Evolutionary conservation across 2,797 vertebrate genomes (phyloP), one percentile per base, ranked within the genome.

Genomic region (Cryptoprocta ferox): DNA sequence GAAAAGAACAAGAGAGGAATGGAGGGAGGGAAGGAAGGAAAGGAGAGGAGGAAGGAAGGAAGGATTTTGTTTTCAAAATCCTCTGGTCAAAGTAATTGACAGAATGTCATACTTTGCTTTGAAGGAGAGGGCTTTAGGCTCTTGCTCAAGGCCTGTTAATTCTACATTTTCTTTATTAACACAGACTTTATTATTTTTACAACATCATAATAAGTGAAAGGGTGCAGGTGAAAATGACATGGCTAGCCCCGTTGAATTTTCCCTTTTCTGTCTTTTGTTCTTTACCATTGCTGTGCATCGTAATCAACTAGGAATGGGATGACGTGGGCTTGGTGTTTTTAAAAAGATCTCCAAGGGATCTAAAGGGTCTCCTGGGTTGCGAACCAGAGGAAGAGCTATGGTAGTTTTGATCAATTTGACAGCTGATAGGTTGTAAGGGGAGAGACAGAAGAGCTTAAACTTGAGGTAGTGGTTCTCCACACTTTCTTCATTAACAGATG

Each of bases 361-460:
- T 65, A 35, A 88, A 30, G 2, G 26, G 13, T 94, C 28, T 73
- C 19, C 39, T 35, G 8, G 39, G 7, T 76, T 94, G 50, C 91
- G 35, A 94, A 88, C 70, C 24, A 50, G 82, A 59, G 63, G 71
- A 71, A 50, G 50, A 56, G 1, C 59, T 9, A 6, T 53, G 42
- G n/a, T 81, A 50, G 30, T 93, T 90, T 78, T 81, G 16, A 71
- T n/a, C 11, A 90, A 9, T 95, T 96, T 91, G 61, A 85, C 39
- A 81, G 32, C 78, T 45, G 68, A 39, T 89, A 45, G 90, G 39
- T 68, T 63, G 2, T 65, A 90, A 97, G n/a, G 56, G n/a, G 88
- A 89, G 45, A 82, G 37, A 18, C 73, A 82, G 35, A 61, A 73
- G 45, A 96, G 78, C 8, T 24, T 73, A n/a, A 53, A 61, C 5